Evolutionary conservation across 1,140 invertebrate species (phyloP).

Genomic region (Saxidomus purpurata): DNA sequence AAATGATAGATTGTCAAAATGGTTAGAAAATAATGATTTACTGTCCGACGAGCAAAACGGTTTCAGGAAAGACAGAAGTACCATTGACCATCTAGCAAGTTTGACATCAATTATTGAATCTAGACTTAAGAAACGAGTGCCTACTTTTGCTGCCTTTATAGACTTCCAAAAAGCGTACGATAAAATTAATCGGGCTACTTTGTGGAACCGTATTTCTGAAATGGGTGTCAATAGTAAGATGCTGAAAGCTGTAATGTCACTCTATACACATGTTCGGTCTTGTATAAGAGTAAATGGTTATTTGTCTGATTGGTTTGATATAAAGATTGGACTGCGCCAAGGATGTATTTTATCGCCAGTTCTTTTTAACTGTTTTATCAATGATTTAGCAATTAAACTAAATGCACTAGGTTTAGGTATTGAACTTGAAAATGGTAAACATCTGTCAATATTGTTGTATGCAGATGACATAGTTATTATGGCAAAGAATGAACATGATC

Average conservation of each 20-base stretch:
- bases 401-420: conserved; percentile 45
- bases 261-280: conserved; percentile 27
- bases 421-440: conserved; percentile 54
- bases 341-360: conserved; percentile 34
- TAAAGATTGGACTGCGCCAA: conserved; percentile 17
- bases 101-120: conserved; percentile 43
- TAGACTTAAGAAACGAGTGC: conserved; percentile 3
- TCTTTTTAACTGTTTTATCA: conserved; percentile 49
- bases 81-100: background rate
- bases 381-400: conserved; percentile 60
- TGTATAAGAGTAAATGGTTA: conserved; percentile 50
- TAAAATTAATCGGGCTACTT: conserved; percentile 11
- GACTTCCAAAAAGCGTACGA: conserved; percentile 62
- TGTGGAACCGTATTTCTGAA: conserved; percentile 33
- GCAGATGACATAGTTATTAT: conserved; percentile 58
- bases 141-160: conserved; percentile 51
- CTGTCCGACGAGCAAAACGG: background rate
- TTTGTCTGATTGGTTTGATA: conserved; percentile 47
- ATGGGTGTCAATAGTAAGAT: conserved; percentile 41
- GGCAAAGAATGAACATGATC: conserved; percentile 49
- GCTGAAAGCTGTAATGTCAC: conserved; percentile 30
- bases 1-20: conserved; percentile 58
- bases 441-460: conserved; percentile 34
- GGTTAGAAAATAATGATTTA: conserved; percentile 10
- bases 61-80: conserved; percentile 31